phyloP scores from a whole-genome alignment of 2,888 invertebrate genomes.

The Melipona beecheii region DNA sequence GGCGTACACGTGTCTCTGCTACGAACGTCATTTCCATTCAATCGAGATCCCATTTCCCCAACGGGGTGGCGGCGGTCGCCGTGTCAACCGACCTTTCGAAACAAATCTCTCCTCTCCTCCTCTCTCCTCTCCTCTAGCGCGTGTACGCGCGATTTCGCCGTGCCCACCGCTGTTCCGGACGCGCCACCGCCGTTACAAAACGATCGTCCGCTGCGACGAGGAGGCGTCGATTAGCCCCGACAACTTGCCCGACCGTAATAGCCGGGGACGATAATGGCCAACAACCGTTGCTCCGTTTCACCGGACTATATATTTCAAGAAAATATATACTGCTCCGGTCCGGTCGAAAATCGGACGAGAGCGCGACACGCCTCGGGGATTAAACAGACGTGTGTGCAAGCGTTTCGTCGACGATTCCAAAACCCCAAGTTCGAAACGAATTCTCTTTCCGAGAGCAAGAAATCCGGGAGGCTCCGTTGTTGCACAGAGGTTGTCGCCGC shows the following conservation, averaged over 20 bases:
- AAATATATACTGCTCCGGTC: neutral
- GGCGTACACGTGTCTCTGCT: conserved; percentile 75
- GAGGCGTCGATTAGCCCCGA: conserved; percentile 56
- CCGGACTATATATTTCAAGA: neutral
- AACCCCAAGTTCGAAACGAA: conserved; percentile 46
- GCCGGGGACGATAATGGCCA: neutral
- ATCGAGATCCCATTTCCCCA: conserved; percentile 78
- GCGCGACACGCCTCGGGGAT: neutral
- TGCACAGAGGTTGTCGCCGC: neutral
- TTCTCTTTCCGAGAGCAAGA: conserved; percentile 25
- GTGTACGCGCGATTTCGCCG: conserved; percentile 39
- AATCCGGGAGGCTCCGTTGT: neutral
- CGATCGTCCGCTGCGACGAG: conserved; percentile 44
- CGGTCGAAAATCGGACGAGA: neutral
- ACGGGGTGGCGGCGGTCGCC: conserved; percentile 65
- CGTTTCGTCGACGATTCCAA: conserved; percentile 22
- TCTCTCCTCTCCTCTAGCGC: conserved; percentile 44
- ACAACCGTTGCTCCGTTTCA: neutral
- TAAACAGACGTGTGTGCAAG: neutral
- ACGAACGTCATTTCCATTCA: conserved; percentile 78
- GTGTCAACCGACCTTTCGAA: conserved; percentile 61
- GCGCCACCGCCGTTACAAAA: conserved; percentile 47
- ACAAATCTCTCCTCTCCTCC: conserved; percentile 64
- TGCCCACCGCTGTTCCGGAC: neutral
- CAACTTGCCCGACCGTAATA: conserved; percentile 16